Evolutionary conservation across 2,113 vertebrate genomes (phyloP).

Genomic region (Chaetodon trifascialis): DNA sequence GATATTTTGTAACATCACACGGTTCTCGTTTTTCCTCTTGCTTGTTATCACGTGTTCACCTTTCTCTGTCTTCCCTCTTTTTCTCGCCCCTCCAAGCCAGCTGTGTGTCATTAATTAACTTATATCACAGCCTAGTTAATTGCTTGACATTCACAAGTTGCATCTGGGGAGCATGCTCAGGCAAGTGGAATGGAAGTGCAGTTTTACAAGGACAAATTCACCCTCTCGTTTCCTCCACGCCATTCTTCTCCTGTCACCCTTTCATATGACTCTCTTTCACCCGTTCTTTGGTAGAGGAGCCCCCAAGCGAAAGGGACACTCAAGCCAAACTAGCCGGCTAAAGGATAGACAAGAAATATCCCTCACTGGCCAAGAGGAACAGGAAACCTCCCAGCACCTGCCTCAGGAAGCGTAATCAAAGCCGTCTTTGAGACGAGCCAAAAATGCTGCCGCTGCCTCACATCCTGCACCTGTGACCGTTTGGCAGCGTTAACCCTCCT

Average conservation of each 20-base stretch:
- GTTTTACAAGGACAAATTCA: constrained; percentile 60
- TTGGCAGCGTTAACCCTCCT: constrained; percentile 62
- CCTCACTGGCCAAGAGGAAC: constrained; percentile 70
- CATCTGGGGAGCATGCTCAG: constrained; percentile 56
- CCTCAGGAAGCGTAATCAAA: constrained; percentile 78
- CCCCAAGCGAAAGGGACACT: constrained; percentile 33
- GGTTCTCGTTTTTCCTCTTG: constrained; percentile 16
- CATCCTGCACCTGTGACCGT: constrained; percentile 78
- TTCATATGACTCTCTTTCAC: constrained; percentile 63
- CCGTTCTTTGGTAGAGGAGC: constrained; percentile 36
- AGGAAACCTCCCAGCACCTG: constrained; percentile 76
- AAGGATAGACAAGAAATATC: constrained; percentile 63
- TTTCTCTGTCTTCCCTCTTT: constrained; percentile 8
- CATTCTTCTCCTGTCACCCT: constrained; percentile 15
- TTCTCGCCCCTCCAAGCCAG: constrained; percentile 9
- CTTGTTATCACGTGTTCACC: constrained; percentile 32
- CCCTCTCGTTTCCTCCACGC: constrained; percentile 16
- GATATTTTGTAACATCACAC: constrained; percentile 8
- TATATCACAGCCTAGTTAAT: constrained; percentile 68
- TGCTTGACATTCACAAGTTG: constrained; percentile 71
- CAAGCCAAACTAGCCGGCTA: constrained; percentile 44
- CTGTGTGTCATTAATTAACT: constrained; percentile 72
- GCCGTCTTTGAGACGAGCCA: constrained; percentile 73
- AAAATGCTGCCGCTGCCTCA: constrained; percentile 54
- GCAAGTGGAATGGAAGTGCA: constrained; percentile 49